Base-by-base conservation (phyloP, 1,140 invertebrate genomes). In the Marisa cornuarietis region DNA sequence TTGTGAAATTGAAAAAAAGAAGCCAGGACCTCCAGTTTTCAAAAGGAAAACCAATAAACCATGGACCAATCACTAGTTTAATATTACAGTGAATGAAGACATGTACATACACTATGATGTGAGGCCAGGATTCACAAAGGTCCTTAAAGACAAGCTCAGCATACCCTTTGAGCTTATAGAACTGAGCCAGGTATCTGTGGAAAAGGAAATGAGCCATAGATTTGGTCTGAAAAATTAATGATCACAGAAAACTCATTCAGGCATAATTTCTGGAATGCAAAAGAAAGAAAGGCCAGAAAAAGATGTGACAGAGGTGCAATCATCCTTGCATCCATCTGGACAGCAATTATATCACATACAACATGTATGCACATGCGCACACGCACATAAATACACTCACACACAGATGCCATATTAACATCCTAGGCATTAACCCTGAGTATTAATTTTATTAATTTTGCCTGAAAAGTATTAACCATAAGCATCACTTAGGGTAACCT, bases 111-210 rank as follows among this genome's bases (percentile, higher is more conserved):
- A 89, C 91, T 1, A 95, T 82, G 61, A 97, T 94, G 54, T 94
- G 92, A 88, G 93, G 93, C 92, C 94, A 95, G 0, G 94, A 93
- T 65, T 92, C 93, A 20, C 93, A 91, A 66, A 97, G 85, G 89
- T 97, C 96, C 85, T 95, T 93, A 24, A 96, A 94, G 72, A 97
- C 92, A 84, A 94, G 93, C 72, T 94, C 92, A 8, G 92, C 93
- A 81, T 93, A 85, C 84, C 93, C 82, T 62, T 85, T 83, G 8
- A 84, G 80, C 22, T 85, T 88, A 71, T 86, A 84, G 78, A 89
- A 87, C 65, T 86, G 79, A 13, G 87, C 86, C 26, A 91, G 71
- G 73, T 83, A 86, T n/a, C 88, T 90, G 79, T n/a, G 77, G 75
- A 63, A 79, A 79, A 68, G 79, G 76, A 75, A 66, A 79, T 9